phyloP scores from a whole-genome alignment of 1,140 invertebrate species.

The Pachypsylla venusta region DNA sequence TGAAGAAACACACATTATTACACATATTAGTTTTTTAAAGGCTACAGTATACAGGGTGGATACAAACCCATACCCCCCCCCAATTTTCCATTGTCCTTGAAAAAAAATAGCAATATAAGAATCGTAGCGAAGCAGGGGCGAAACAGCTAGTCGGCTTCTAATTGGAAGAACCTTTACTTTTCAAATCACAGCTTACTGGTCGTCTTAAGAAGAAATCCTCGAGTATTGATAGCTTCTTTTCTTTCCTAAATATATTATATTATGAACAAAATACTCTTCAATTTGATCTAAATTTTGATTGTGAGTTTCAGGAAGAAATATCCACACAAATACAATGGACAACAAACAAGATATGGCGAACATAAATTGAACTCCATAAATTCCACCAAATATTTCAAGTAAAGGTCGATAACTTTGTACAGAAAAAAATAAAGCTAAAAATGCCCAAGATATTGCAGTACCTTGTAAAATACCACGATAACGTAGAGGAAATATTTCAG shows the following conservation, averaged over 20 bases:
- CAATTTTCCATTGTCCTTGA: no score
- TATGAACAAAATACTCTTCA: constrained; percentile 39
- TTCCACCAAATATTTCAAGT: constrained; percentile 32
- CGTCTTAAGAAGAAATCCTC: not conserved
- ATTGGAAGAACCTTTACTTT: no score
- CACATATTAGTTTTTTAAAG: no score
- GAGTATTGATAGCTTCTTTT: not conserved
- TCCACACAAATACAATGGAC: constrained; percentile 39
- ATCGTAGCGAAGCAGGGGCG: no score
- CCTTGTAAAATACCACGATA: constrained; percentile 40
- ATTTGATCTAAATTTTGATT: constrained; percentile 50
- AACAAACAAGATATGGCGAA: constrained; percentile 46
- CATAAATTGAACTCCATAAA: constrained; percentile 47
- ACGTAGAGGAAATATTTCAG: constrained; percentile 41
- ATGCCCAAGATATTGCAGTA: constrained; percentile 34
- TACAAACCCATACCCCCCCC: no score
- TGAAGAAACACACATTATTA: no score
- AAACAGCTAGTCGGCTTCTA: no score
- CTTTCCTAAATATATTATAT: constrained; percentile 27
- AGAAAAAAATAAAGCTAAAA: constrained; percentile 38
- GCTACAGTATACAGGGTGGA: no score
- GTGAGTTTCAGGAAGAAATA: constrained; percentile 56
- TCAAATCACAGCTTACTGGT: no score
- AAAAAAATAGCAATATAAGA: no score
- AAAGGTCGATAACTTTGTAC: constrained; percentile 35